Percentiles rank a stretch among this genome's conserved stretches.
Evolutionary conservation across 2,797 vertebrate species (phyloP).

Genomic region (Spondyliosoma cantharus): DNA sequence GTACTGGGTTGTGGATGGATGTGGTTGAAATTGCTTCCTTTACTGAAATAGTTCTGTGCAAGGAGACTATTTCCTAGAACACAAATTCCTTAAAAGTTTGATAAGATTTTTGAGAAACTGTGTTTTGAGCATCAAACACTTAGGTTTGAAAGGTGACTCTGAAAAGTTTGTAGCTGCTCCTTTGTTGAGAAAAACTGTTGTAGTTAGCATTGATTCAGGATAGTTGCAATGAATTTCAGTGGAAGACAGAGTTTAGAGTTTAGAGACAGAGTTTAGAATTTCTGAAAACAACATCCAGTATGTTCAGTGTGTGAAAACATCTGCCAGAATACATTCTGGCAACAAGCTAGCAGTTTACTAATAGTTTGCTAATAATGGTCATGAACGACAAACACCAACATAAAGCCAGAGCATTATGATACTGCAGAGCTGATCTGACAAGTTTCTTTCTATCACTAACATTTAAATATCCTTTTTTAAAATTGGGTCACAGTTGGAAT

Average conservation of each 20-base stretch:
- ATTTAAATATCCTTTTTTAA: neutral
- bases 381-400: neutral
- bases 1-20: too few species aligned
- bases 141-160: neutral
- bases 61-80: neutral
- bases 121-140: slow-evolving; percentile 2
- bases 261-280: too few species aligned
- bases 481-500: neutral
- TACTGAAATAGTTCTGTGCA: neutral
- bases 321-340: neutral
- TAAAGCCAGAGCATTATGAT: neutral
- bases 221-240: neutral
- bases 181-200: neutral
- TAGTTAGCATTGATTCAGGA: neutral
- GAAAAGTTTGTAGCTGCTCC: neutral
- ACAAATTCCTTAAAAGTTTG: neutral
- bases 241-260: neutral
- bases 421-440: neutral
- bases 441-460: neutral
- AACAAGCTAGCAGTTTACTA: neutral
- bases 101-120: neutral
- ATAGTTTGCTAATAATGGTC: neutral
- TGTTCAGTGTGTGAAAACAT: neutral
- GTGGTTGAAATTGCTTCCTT: neutral
- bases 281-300: too few species aligned